Evolutionary conservation across 2,888 invertebrate genomes (phyloP), one percentile per base, ranked within the genome.

Genomic region (Desoria tigrina): DNA sequence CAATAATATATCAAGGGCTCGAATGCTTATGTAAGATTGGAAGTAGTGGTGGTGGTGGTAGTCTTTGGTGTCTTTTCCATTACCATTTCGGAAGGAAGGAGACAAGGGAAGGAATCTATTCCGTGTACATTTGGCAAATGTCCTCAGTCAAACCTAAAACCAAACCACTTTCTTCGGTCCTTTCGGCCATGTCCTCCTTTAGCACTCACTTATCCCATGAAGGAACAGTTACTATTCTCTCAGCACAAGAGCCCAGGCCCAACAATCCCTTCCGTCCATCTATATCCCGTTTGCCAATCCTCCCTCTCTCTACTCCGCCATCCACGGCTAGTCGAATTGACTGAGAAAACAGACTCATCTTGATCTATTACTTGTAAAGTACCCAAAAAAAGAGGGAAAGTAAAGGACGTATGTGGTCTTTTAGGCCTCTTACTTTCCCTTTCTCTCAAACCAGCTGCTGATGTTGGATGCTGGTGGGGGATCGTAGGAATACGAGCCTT

Each of bases 71-170:
- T 45, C 16, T n/a, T n/a, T 45, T 45, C 9, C 45, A 45, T 45
- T 21, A 45, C 21, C 45, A 45, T 45, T 45, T 18, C 21, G 45
- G 45, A 45, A 45, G 45, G 45, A 45, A 45, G 45, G 45, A 45
- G 45, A 45, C 45, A 45, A 45, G 16, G 45, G 6, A 32, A 11
- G 11, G 32, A 32, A 32, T 32, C 32, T 11, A 32, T 32, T 32
- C 32, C 32, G 4, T 32, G 64, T 69, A 73, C 71, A 73, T 71
- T 69, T 71, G 69, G 68, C 71, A 69, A 71, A 68, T 65, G 69
- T 73, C 73, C 71, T 70, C 65, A 64, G 68, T 69, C 73, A 68
- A 71, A 32, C 32, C 32, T 32, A 32, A 32, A 32, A 32, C 32
- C 66, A 71, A 66, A 65, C 63, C 67, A 60, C 65, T 66, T 68